Evolutionary conservation across 2,113 vertebrate genomes (phyloP), one percentile per base, ranked within the genome.

Genomic region (Pluvialis apricaria): DNA sequence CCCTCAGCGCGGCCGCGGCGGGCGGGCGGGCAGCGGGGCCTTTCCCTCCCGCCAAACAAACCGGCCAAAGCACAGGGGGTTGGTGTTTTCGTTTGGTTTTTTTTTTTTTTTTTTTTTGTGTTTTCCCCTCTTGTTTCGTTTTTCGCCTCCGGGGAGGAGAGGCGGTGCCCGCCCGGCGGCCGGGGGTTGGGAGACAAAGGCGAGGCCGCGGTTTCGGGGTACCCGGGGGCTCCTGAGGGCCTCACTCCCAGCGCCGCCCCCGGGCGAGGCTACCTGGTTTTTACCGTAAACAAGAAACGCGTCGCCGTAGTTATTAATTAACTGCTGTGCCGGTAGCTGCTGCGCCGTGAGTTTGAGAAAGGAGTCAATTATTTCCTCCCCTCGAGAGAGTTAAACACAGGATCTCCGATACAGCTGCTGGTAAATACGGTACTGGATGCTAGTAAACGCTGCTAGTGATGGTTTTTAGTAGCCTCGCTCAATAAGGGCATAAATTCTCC

Each of bases 31-130:
- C 7, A 1, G 32, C 0, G 26, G 1, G 55, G 5, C 1, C 2
- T 6, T 15, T 15, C 16, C 11, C 13, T 24, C 19, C 14, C 7
- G 29, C 16, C 17, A 0, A 5, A 24, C 15, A 3, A 10, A 36
- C 7, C 17, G n/a, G 11, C 1, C 26, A 1, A 1, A 22, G 6
- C n/a, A 0, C 18, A 18, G 8, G 6, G 1, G 22, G 49, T 21
- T 9, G 45, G 45, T 11, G 47, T 24, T 51, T 51, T 51, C 22
- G 22, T 24, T 51, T 51, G 49, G 12, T 24, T 51, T 25, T 32
- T 49, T 44, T 31, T 7, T 42, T 22, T 2, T 3, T 14, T 19
- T 25, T 16, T 38, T 32, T 44, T 19, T 16, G 25, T n/a, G 3
- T 42, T 19, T 22, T 49, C 44, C n/a, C 15, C 8, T n/a, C 13